Percentiles rank a stretch among this genome's conserved stretches.
Evolutionary conservation across 2,888 invertebrate species (phyloP).

Genomic region (Dexiosoma caninum): DNA sequence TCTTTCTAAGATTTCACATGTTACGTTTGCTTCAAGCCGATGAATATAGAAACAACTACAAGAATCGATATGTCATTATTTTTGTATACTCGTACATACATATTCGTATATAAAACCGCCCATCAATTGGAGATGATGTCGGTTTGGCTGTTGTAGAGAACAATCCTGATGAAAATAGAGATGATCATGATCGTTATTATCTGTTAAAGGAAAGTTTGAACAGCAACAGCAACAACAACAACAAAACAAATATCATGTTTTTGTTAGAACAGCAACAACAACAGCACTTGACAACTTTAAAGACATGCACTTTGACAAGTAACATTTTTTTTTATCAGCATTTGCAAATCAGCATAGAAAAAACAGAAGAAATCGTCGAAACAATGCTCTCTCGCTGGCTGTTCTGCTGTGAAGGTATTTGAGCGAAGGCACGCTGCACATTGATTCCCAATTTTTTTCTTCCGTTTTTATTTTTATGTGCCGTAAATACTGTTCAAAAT

Average conservation of each 20-base stretch:
- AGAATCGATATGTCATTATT: constrained; percentile 59
- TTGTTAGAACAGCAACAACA: constrained; percentile 17
- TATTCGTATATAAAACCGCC: constrained; percentile 62
- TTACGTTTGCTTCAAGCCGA: constrained; percentile 23
- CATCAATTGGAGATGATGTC: constrained; percentile 57
- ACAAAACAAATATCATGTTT: too few species aligned
- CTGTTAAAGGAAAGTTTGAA: constrained; percentile 34
- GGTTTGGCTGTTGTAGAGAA: constrained; percentile 19
- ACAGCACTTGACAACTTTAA: constrained; percentile 48
- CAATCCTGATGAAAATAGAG: constrained; percentile 46
- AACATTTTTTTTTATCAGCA: constrained; percentile 60
- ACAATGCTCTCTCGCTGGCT: constrained; percentile 28
- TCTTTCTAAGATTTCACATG: constrained; percentile 55
- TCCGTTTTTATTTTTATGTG: constrained; percentile 18
- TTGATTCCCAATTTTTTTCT: constrained; percentile 32
- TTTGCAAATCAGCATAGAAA: constrained; percentile 55
- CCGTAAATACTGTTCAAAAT: constrained; percentile 37
- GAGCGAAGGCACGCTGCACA: constrained; percentile 47
- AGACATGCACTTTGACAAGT: constrained; percentile 61
- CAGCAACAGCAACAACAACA: too few species aligned
- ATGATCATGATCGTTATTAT: constrained; percentile 56
- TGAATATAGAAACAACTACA: constrained; percentile 37
- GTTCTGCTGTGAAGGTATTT: constrained; percentile 24
- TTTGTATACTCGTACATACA: too few species aligned
- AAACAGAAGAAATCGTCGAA: constrained; percentile 6